Conservation (phyloP, 2,797 vertebrate species). For the Hydrocynus forskahlii region DNA sequence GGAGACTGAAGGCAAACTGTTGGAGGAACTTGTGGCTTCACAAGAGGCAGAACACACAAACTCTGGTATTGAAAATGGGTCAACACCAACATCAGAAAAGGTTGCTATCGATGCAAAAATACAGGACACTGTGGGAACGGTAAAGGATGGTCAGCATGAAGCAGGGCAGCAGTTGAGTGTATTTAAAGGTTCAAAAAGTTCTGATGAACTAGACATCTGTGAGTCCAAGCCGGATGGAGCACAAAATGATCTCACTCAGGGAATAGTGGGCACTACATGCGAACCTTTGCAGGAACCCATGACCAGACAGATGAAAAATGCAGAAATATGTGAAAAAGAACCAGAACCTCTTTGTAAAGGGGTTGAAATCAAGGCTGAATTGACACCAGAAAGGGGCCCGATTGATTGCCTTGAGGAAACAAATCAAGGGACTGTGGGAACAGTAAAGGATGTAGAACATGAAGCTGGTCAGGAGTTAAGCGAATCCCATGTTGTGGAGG, state of each 20-base stretch:
- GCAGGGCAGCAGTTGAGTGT: conserved; percentile 61
- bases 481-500: background rate
- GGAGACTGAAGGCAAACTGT: background rate
- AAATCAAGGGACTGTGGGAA: conserved; percentile 64
- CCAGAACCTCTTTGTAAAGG: background rate
- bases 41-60: too few species aligned
- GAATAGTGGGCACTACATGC: background rate
- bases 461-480: conserved; percentile 58
- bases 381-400: conserved; percentile 63
- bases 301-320: background rate
- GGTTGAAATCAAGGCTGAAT: background rate
- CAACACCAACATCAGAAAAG: conserved; percentile 63
- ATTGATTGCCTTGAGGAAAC: conserved; percentile 54
- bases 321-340: background rate
- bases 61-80: background rate
- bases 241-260: background rate
- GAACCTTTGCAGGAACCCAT: background rate
- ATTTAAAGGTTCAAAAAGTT: conserved; percentile 37
- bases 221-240: background rate
- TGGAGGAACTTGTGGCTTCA: too few species aligned
- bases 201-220: background rate
- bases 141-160: conserved; percentile 36
- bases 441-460: background rate
- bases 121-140: conserved; percentile 64
- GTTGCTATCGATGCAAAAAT: conserved; percentile 55